These are phyloP conservation scores for Hormaphis cornu DNA, from an alignment of 1,140 invertebrate genomes.

Conservation along the genomic window DNA sequence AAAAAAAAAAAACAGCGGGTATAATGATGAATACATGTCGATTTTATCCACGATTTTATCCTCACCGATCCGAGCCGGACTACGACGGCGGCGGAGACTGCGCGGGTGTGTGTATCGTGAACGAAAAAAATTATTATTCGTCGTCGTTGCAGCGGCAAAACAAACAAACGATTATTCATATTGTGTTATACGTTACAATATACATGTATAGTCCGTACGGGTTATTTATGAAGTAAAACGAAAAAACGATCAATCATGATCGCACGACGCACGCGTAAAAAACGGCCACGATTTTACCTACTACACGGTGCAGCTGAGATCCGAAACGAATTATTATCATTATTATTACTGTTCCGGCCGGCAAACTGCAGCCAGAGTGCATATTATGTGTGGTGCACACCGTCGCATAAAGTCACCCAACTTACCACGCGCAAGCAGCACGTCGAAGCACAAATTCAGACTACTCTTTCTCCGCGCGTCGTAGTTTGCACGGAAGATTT, in stretches of 20 bases:
- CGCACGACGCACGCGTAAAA: background rate
- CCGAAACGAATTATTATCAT: too few relatives aligned
- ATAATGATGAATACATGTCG: too few relatives aligned
- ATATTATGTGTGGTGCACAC: too few relatives aligned
- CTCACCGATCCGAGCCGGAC: background rate
- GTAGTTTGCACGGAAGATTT: too few relatives aligned
- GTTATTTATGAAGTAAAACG: background rate
- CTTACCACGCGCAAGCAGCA: too few relatives aligned
- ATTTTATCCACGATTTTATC: background rate
- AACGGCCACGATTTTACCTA: background rate
- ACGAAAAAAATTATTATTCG: background rate
- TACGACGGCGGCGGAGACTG: background rate
- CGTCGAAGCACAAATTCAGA: too few relatives aligned
- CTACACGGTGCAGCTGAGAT: background rate
- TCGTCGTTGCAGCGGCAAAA: slow-evolving; percentile 11
- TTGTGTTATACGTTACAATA: background rate
- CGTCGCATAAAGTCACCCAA: too few relatives aligned
- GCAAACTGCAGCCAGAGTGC: too few relatives aligned
- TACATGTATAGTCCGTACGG: background rate
- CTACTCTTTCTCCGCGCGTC: too few relatives aligned
- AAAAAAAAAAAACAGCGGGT: too few relatives aligned
- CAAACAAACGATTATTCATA: slow-evolving; percentile 28
- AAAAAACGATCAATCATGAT: slow-evolving; percentile 25
- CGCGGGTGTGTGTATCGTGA: slow-evolving; percentile 12
- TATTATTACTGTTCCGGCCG: too few relatives aligned